phyloP scores from a whole-genome alignment of 1,140 invertebrate species.

The Aphis gossypii region DNA sequence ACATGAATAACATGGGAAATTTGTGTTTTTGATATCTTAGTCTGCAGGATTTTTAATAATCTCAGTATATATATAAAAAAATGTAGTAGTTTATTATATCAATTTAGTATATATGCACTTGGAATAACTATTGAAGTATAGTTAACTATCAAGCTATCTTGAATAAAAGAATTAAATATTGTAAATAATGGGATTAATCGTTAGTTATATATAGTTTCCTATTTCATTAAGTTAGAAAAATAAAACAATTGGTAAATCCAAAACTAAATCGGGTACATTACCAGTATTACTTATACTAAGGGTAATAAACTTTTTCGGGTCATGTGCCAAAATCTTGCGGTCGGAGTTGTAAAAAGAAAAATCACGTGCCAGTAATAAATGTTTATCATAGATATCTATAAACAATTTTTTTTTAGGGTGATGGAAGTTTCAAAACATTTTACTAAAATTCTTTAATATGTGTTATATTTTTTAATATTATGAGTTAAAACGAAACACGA shows the following conservation, averaged over 20 bases:
- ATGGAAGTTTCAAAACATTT: background rate
- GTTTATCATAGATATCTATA: background rate
- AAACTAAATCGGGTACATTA: background rate
- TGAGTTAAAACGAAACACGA: background rate
- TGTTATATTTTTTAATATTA: background rate
- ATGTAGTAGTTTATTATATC: background rate
- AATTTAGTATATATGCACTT: background rate
- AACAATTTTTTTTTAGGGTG: too few species aligned
- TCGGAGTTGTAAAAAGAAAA: background rate
- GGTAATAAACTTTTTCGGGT: background rate
- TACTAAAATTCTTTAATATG: background rate
- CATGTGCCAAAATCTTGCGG: background rate
- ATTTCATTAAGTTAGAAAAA: background rate
- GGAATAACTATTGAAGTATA: background rate
- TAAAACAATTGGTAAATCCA: background rate
- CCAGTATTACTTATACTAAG: background rate
- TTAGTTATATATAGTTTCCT: background rate
- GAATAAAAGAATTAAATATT: background rate
- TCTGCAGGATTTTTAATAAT: background rate
- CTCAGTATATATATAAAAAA: background rate
- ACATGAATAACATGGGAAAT: background rate
- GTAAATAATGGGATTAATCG: background rate
- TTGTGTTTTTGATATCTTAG: background rate
- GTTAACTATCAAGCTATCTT: background rate
- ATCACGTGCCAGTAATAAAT: background rate